Conservation (phyloP, 2,797 vertebrate genomes). For the Leucoraja ocellata region DNA sequence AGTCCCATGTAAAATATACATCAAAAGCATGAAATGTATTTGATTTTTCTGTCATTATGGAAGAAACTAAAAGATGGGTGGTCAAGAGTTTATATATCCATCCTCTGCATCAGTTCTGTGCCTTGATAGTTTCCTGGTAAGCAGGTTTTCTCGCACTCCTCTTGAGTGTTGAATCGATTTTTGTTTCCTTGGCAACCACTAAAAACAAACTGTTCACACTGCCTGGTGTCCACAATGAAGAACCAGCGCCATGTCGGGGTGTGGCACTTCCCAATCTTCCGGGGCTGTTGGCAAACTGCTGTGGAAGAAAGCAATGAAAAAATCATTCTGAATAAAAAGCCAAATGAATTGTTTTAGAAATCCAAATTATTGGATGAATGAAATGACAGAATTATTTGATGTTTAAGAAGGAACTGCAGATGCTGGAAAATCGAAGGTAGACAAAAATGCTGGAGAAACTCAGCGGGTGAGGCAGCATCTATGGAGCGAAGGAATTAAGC, state of each 20-base stretch:
- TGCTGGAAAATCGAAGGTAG: too few species aligned
- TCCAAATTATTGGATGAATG: background rate
- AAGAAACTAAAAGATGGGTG: conserved; percentile 34
- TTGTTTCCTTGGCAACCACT: conserved; percentile 29
- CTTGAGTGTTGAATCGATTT: conserved; percentile 27
- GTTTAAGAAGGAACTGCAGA: too few species aligned
- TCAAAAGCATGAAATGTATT: conserved; percentile 35
- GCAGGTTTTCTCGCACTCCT: conserved; percentile 29
- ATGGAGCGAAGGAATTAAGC: too few species aligned
- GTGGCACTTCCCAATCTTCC: conserved; percentile 18
- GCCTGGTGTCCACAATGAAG: conserved; percentile 25
- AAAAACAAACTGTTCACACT: conserved; percentile 36
- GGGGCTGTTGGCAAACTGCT: conserved; percentile 25
- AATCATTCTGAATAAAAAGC: conserved; percentile 14
- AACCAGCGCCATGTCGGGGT: conserved; percentile 11
- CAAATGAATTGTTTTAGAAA: background rate
- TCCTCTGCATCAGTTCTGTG: conserved; percentile 28
- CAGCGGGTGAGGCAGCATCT: too few species aligned
- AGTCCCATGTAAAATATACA: conserved; percentile 38
- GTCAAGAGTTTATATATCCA: conserved; percentile 27
- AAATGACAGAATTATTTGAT: background rate
- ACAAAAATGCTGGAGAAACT: too few species aligned
- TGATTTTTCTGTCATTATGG: conserved; percentile 27
- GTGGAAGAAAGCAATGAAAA: background rate
- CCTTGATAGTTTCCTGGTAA: conserved; percentile 27